Evolutionary conservation across 2,113 vertebrate species (phyloP), one percentile per base, ranked within the genome.

Genomic region (Sminthopsis crassicaudata): DNA sequence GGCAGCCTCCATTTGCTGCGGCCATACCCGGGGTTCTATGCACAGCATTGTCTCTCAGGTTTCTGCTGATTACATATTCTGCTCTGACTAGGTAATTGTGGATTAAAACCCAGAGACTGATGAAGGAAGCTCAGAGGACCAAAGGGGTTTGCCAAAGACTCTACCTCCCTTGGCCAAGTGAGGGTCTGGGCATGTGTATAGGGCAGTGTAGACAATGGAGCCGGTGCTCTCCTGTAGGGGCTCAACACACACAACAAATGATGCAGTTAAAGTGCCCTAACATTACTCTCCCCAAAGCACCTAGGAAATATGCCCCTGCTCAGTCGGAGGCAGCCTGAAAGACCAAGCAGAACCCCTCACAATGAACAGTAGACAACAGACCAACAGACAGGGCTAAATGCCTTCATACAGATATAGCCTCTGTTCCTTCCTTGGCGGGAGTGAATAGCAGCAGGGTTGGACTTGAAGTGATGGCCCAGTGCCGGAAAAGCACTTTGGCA

Each of bases 401-500:
- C 96, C 94, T 91, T 54, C 60, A 54, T 24, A 97, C 97, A 97
- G 97, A 97, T 90, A 94, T 92, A 93, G 96, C 60, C 97, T 98
- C 97, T 97, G 97, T 97, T 92, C 96, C 96, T 94, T 97, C 94
- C 25, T 97, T 97, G 97, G 97, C 97, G 90, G 55, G 92, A 9
- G 88, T 30, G 23, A 95, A 36, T 67, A 92, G 96, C 96, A 96
- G 97, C 96, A 94, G 97, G 90, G 93, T 52, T 96, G 97, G 96
- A 94, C 98, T 94, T 90, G 89, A 97, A 97, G 98, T 46, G 93
- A 97, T 97, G 97, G 97, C 97, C 1, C 92, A 0, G 96, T 96
- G 97, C 97, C 97, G 30, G 93, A 92, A 93, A 97, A 97, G 97
- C 96, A 97, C 98, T 97, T 97, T 97, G 98, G 97, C 98, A 97